phyloP scores from a whole-genome alignment of 1,140 invertebrate species.

The Limonius californicus region DNA sequence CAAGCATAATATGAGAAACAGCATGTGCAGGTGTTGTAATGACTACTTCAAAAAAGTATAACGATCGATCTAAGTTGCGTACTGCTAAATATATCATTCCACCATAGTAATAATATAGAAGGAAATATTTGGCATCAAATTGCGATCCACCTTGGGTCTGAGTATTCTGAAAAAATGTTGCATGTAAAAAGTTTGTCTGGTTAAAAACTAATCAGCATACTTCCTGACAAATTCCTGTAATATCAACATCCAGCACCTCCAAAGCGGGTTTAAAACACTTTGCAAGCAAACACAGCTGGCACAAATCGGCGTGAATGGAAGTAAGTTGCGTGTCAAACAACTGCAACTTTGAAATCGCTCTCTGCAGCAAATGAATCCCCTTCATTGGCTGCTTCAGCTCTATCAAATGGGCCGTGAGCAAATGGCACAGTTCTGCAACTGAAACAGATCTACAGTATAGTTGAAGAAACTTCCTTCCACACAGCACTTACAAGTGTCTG shows the following conservation, averaged over 20 bases:
- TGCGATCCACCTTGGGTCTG: slow-evolving; percentile 47
- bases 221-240: slow-evolving; percentile 86
- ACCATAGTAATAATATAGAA: slow-evolving; percentile 95
- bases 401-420: slow-evolving; percentile 72
- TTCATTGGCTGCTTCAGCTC: slow-evolving; percentile 72
- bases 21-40: slow-evolving; percentile 89
- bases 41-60: slow-evolving; percentile 94
- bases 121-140: slow-evolving; percentile 89
- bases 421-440: slow-evolving; percentile 88
- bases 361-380: slow-evolving; percentile 79
- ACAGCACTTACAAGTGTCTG: slow-evolving; percentile 78
- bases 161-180: slow-evolving; percentile 19
- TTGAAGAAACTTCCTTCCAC: too few relatives aligned
- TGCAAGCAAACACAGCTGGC: slow-evolving; percentile 84
- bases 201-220: too few relatives aligned
- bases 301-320: slow-evolving; percentile 89
- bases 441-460: slow-evolving; percentile 11
- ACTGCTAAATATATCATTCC: slow-evolving; percentile 94
- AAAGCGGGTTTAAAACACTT: slow-evolving; percentile 92
- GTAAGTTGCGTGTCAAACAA: slow-evolving; percentile 86
- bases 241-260: slow-evolving; percentile 84
- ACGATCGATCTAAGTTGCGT: slow-evolving; percentile 87
- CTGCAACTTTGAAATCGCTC: slow-evolving; percentile 87
- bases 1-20: slow-evolving; percentile 94
- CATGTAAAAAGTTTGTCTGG: background rate